Percentiles rank a stretch among this genome's conserved stretches.
Evolutionary conservation across 1,140 invertebrate species (phyloP).

Genomic region (Aphelinus certus): DNA sequence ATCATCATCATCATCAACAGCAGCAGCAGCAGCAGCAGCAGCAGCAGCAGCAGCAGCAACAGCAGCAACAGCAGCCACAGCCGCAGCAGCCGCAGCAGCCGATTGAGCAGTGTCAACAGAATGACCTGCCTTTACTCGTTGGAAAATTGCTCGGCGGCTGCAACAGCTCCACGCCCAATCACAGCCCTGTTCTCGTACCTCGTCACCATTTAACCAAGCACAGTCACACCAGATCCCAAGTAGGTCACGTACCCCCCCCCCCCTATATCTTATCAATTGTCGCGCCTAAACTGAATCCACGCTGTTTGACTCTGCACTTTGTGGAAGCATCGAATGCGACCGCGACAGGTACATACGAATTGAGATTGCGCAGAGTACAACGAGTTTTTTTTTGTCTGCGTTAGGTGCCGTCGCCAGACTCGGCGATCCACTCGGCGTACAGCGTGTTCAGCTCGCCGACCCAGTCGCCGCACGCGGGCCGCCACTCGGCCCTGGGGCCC

Average conservation of each 20-base stretch:
- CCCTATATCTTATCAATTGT: not conserved
- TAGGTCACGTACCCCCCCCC: constrained; percentile 29
- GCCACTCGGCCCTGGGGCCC: constrained; percentile 72
- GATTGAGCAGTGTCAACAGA: constrained; percentile 56
- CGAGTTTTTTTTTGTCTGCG: no score
- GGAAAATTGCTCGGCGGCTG: constrained; percentile 73
- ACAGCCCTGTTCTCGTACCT: constrained; percentile 73
- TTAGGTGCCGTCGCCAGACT: constrained; percentile 76
- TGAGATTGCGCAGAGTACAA: no score
- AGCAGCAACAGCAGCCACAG: constrained; percentile 46
- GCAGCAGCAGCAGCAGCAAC: constrained; percentile 5
- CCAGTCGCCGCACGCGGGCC: constrained; percentile 84
- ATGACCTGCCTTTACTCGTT: constrained; percentile 70
- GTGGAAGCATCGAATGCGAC: no score
- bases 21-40: constrained; percentile 44
- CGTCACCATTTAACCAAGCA: constrained; percentile 68
- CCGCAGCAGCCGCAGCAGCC: constrained; percentile 52
- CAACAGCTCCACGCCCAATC: constrained; percentile 71
- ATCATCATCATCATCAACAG: constrained; percentile 36
- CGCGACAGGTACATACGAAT: no score
- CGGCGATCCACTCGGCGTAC: constrained; percentile 87
- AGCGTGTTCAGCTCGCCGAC: constrained; percentile 83
- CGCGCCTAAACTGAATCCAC: not conserved
- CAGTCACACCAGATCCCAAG: constrained; percentile 63
- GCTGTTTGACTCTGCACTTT: not conserved